Conservation (phyloP, 2,113 vertebrate species). For the Melanotaenia duboulayi region DNA sequence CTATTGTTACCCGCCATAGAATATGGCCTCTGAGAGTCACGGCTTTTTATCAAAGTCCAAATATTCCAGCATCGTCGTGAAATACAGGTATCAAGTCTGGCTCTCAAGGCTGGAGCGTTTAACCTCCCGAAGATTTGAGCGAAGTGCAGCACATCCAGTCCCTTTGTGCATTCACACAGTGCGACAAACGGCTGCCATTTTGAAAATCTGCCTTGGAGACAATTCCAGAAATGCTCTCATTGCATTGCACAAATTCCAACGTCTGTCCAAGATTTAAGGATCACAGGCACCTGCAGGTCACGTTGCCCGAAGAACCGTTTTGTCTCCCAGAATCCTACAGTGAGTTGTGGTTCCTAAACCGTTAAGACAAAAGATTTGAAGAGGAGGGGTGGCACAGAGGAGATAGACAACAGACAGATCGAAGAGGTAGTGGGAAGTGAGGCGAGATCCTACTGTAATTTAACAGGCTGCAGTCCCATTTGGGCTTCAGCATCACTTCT, state of each 20-base stretch:
- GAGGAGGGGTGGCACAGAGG: conserved; percentile 5
- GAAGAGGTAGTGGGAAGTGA: conserved; percentile 39
- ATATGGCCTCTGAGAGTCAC: conserved; percentile 44
- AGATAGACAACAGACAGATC: conserved; percentile 35
- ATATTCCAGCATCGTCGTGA: conserved; percentile 5
- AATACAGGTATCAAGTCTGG: background rate
- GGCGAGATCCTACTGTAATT: conserved; percentile 66
- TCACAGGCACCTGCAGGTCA: background rate
- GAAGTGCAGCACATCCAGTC: conserved; percentile 15
- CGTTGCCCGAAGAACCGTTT: background rate
- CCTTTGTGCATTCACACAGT: background rate
- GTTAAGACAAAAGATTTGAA: conserved; percentile 32
- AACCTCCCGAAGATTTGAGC: conserved; percentile 14
- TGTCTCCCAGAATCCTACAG: background rate
- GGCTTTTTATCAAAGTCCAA: conserved; percentile 20
- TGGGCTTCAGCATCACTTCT: conserved; percentile 43
- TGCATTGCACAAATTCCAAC: background rate
- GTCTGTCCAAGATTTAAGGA: background rate
- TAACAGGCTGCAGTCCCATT: conserved; percentile 64
- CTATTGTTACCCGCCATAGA: conserved; percentile 47
- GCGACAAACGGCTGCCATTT: conserved; percentile 41
- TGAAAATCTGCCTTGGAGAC: conserved; percentile 48
- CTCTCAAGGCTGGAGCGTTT: background rate
- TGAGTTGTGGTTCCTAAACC: background rate
- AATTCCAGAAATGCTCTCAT: conserved; percentile 33